Evolutionary conservation across 2,113 vertebrate species (phyloP), one percentile per base, ranked within the genome.

Genomic region (Accipiter virgatus): DNA sequence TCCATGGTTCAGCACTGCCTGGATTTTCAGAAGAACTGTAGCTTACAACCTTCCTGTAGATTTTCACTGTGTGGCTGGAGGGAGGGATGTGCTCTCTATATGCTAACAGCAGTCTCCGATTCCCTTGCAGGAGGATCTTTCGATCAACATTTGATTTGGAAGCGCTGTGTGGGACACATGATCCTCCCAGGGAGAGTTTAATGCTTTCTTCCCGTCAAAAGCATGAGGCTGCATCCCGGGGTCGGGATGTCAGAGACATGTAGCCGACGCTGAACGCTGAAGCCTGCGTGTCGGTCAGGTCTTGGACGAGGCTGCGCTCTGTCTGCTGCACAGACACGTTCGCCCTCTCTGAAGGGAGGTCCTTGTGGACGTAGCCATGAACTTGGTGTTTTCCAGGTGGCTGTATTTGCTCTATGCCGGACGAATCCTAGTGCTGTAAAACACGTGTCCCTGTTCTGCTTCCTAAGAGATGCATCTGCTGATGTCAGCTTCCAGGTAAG

Each of bases 401-500:
- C 73, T 55, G 45, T 42, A 43, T 55, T 70, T 56, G 62, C 53
- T 70, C 48, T 21, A 1, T 1, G 13, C 71, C 5, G 11, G 73
- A 95, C 48, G 29, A 71, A 56, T 65, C 81, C 34, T 50, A 62
- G 73, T 1, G 10, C 71, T 91, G 61, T 70, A 45, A 80, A 79
- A 67, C 36, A 59, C 3, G 6, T 65, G 45, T 93, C 66, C 73
- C 73, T 65, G 31, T 32, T 87, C 62, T 81, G 61, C 71, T 82
- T 79, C 78, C 89, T 73, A 21, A 55, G 61, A 85, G 40, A 68
- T 32, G 42, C 31, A 75, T 92, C 73, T 81, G 78, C 81, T 73
- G 84, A 86, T 68, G 87, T 80, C 83, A 75, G 9, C 91, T 91
- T 48, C 62, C 91, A 97, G 89, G 94, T 93, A 75, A 66, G 84